Evolutionary conservation across 2,797 vertebrate genomes (phyloP).

Genomic region (Sternarchorhynchus goeldii): DNA sequence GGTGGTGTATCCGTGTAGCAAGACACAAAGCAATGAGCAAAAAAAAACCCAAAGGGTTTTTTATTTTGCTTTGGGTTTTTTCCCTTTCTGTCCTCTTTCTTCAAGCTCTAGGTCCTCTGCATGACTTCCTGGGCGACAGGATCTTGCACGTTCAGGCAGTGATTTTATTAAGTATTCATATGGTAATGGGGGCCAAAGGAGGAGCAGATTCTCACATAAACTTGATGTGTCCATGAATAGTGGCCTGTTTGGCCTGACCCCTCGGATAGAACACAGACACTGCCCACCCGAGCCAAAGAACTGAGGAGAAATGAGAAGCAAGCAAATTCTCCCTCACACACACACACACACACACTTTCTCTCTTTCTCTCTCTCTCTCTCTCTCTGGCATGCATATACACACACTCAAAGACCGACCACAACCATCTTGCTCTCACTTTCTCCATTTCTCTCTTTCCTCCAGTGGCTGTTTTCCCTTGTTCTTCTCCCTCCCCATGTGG

Average conservation of each 20-base stretch:
- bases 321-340: slow-evolving; percentile 75
- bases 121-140: slow-evolving; percentile 85
- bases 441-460: slow-evolving; percentile 25
- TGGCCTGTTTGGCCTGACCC: slow-evolving; percentile 93
- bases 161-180: slow-evolving; percentile 98
- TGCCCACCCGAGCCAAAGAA: slow-evolving; percentile 80
- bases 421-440: slow-evolving; percentile 53
- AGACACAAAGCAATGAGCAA: slow-evolving; percentile 59
- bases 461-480: not conserved
- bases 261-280: slow-evolving; percentile 82
- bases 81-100: slow-evolving; percentile 75
- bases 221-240: slow-evolving; percentile 98
- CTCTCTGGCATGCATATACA: slow-evolving; percentile 40
- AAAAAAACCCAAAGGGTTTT: slow-evolving; percentile 60
- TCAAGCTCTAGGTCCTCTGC: slow-evolving; percentile 69
- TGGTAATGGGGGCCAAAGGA: slow-evolving; percentile 93
- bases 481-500: not conserved
- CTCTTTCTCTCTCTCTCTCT: slow-evolving; percentile 20
- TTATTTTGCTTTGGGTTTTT: too few species aligned
- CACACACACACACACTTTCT: slow-evolving; percentile 28
- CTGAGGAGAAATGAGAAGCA: slow-evolving; percentile 78
- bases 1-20: slow-evolving; percentile 70
- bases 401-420: slow-evolving; percentile 45
- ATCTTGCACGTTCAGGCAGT: slow-evolving; percentile 84
- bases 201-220: slow-evolving; percentile 98